Base-by-base conservation (phyloP, 1,140 invertebrate genomes). In the Drosophila funebris region DNA sequence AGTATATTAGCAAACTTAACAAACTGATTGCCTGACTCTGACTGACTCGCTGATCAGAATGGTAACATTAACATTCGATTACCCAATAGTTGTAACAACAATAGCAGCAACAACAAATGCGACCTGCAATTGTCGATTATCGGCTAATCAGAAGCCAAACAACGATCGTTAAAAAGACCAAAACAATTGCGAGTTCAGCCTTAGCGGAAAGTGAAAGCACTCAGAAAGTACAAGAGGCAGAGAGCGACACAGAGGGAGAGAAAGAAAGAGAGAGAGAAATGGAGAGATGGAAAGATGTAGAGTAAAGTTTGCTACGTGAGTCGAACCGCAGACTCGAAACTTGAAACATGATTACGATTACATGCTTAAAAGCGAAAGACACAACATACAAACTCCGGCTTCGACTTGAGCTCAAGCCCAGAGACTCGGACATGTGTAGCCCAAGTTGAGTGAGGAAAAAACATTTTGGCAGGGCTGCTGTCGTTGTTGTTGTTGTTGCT, bases 121-220 rank as follows among this genome's bases (percentile, higher is more conserved):
- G 68, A 60, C 68, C 68, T 33, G 33, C 57, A 68, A 64, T 43
- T 68, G 74, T 57, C 63, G 44, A 63, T 76, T 76, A 67, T 44
- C 56, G 54, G 74, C 79, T 82, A 82, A 82, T 82, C 74, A 82
- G 70, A 78, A 74, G 70, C 60, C 60, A 73, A 73, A 50, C 64
- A 72, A 37, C 64, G 73, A 72, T 67, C 68, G 57, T 24, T 56
- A 68, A 43, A 67, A 22, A 31, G 36, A 79, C 68, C 64, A 74
- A 73, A 73, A 76, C 81, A 78, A 87, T 87, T 85, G 81, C 73
- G 56, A 44, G 44, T n/a, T 37, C 43, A 69, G 50, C 31, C 48
- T 83, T 84, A 78, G 75, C 41, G 76, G 82, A 85, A 85, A 85
- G 82, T 85, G 82, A 85, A 85, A 85, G 79, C 79, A 83, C 39